Evolutionary conservation across 2,113 vertebrate genomes (phyloP), one percentile per base, ranked within the genome.

Genomic region (Odocoileus hemionus): DNA sequence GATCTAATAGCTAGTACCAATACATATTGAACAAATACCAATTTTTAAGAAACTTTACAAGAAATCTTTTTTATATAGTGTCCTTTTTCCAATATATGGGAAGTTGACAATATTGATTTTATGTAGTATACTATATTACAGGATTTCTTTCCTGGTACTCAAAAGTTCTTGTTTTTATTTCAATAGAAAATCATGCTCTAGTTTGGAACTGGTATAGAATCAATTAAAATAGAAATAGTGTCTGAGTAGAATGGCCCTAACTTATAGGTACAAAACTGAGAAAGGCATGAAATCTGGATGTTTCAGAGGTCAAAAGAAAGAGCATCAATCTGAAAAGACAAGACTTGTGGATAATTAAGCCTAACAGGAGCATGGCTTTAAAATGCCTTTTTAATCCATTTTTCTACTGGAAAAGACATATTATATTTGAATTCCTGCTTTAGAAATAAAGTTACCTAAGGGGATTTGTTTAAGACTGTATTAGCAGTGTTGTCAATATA

Each of bases 241-340:
- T 86, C 19, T 90, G 16, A 76, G 13, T 74, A 91, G 76, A 95
- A 55, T 82, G 43, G n/a, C 5, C 47, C 25, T 67, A 54, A 14
- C 14, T 87, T 90, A 30, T 93, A 93, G 79, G 89, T 39, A 93
- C 88, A 94, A 86, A 96, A 86, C 0, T 5, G 89, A 54, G 93
- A 95, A 86, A 97, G 92, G 36, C 58, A 91, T 88, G 91, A 0
- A 82, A 92, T 91, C 96, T 60, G 88, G 64, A 98, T 96, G 91
- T 97, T 96, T 98, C 80, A 82, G 74, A 45, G 43, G 10, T 98
- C 86, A 52, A 0, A 4, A 90, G 33, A 39, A 98, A 88, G 87
- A 95, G 30, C 60, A 95, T 91, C 96, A 91, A 30, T 76, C 47
- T 90, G 84, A 76, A 97, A 93, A 95, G 85, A 82, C 43, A 90